Conservation (phyloP, 2,888 invertebrate species). For the Harpalus rubripes region DNA sequence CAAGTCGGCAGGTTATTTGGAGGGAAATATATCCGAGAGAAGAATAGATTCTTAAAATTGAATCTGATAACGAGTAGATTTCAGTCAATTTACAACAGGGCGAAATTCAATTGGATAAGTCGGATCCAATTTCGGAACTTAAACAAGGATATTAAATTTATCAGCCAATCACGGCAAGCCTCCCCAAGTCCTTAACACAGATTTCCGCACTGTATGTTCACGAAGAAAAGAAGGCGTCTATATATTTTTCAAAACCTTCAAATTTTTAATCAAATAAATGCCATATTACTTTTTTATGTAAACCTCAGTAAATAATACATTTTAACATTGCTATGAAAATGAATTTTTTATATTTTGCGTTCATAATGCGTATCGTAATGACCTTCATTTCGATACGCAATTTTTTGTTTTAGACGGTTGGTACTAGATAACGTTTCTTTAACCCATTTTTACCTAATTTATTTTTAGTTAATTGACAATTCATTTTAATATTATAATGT, state of each 20-base stretch:
- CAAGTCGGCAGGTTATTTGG: conserved; percentile 30
- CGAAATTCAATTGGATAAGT: conserved; percentile 41
- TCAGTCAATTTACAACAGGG: conserved; percentile 51
- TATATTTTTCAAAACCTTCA: not conserved
- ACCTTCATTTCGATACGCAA: no score
- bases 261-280: not conserved
- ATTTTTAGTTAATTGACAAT: no score
- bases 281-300: not conserved
- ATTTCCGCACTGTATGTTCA: not conserved
- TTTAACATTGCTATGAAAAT: no score
- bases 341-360: no score
- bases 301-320: no score
- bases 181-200: not conserved
- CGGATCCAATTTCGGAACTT: conserved; percentile 49
- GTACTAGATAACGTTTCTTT: no score
- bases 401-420: no score
- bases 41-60: conserved; percentile 47
- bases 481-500: no score
- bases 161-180: conserved; percentile 28
- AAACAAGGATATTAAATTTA: conserved; percentile 51
- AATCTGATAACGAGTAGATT: conserved; percentile 50
- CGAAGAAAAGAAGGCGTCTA: not conserved
- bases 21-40: conserved; percentile 30
- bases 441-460: no score
- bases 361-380: no score